These are phyloP conservation scores for Sterrhoptilus dennistouni DNA, from an alignment of 2,113 vertebrate species.

Conservation along the genomic window DNA sequence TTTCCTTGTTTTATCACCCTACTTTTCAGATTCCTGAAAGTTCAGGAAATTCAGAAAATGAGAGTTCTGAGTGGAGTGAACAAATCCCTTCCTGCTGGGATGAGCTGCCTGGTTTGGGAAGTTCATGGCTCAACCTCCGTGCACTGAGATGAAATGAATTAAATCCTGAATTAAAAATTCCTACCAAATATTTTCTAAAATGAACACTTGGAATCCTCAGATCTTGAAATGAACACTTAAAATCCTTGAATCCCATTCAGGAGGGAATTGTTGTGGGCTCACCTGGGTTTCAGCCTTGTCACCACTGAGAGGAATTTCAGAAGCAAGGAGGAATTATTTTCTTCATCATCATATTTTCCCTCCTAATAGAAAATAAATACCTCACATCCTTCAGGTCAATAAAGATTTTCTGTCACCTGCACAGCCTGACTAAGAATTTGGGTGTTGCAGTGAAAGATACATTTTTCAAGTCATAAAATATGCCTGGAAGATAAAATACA, in stretches of 20 bases:
- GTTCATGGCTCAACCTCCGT: background rate
- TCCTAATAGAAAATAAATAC: background rate
- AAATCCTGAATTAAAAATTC: background rate
- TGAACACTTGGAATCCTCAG: no score
- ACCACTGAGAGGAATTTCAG: background rate
- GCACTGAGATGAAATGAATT: background rate
- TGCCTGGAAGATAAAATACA: background rate
- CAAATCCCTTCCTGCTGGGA: background rate
- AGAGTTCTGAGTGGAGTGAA: background rate
- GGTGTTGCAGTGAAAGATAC: background rate
- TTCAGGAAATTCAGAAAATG: no score
- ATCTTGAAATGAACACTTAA: no score
- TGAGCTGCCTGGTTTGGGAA: background rate
- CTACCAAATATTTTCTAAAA: background rate
- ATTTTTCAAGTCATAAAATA: background rate
- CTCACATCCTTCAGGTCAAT: background rate
- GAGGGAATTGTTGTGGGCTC: background rate
- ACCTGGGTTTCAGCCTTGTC: accelerated
- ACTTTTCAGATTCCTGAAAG: background rate
- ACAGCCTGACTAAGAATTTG: background rate
- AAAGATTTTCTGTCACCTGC: background rate
- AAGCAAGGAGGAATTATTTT: background rate
- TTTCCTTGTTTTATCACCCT: background rate
- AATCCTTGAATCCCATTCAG: background rate
- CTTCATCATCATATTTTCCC: background rate